Evolutionary conservation across 2,797 vertebrate genomes (phyloP).

Genomic region (Carcharodon carcharias): DNA sequence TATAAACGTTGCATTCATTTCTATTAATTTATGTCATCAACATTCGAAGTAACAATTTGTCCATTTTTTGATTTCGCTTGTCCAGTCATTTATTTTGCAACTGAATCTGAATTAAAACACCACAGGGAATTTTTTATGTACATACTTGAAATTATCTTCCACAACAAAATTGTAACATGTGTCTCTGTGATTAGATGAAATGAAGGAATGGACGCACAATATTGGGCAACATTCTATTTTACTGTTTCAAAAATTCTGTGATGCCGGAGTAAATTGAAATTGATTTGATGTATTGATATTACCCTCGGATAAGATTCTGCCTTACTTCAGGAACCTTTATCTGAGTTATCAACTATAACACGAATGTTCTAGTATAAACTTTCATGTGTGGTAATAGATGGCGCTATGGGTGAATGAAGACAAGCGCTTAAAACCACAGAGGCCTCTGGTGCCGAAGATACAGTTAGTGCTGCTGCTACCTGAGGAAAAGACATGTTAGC

Average conservation of each 20-base stretch:
- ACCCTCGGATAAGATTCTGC: neutral
- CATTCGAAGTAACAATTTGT: neutral
- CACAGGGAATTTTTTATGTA: neutral
- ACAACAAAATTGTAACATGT: neutral
- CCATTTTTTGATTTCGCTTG: neutral
- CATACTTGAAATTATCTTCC: neutral
- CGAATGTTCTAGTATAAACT: neutral
- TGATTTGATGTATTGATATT: neutral
- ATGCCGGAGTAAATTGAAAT: neutral
- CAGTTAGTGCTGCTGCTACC: constrained; percentile 10
- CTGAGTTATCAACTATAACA: neutral
- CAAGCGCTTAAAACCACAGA: constrained; percentile 10
- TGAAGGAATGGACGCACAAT: neutral
- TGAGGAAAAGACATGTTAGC: neutral
- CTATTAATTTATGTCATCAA: neutral
- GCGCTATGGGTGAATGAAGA: constrained; percentile 27
- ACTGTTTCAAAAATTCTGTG: neutral
- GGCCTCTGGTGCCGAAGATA: neutral
- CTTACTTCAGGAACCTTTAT: neutral
- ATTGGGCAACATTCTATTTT: neutral
- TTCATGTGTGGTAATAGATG: constrained; percentile 6
- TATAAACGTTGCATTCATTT: neutral
- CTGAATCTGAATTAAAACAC: neutral
- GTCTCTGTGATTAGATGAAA: neutral
- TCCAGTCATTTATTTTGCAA: neutral